Conservation (phyloP, 1,140 invertebrate genomes). For the Aporrectodea caliginosa region DNA sequence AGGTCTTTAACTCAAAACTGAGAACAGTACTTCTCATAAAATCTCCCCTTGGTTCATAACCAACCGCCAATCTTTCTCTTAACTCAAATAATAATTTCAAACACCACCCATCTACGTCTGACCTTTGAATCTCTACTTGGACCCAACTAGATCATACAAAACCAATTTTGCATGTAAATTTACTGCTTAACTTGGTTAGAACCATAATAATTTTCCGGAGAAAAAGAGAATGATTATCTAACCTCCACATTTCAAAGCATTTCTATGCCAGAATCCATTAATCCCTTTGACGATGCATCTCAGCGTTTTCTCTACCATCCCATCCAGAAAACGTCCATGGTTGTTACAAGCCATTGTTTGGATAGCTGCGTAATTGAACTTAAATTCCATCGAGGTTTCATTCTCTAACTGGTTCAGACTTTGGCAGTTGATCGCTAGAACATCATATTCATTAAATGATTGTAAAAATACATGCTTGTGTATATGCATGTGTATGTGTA, state of each 20-base stretch:
- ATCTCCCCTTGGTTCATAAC: no score
- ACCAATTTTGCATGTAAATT: no score
- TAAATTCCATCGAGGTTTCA: background rate
- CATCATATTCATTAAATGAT: background rate
- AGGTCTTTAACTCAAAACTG: no score
- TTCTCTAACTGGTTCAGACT: background rate
- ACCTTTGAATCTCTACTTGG: no score
- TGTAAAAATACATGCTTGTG: background rate
- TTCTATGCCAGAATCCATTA: background rate
- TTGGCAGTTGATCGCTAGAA: background rate
- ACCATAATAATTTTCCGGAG: no score
- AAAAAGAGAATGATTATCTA: no score
- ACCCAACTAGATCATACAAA: no score
- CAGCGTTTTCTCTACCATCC: background rate
- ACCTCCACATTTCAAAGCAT: background rate
- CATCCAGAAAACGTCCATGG: background rate
- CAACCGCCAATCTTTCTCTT: no score
- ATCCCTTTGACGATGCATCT: background rate
- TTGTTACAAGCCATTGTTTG: background rate
- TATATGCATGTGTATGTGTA: background rate
- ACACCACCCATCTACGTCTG: no score
- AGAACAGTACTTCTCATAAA: no score
- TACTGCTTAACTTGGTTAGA: no score
- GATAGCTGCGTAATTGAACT: background rate
- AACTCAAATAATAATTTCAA: no score